Evolutionary conservation across 2,797 vertebrate genomes (phyloP).

Genomic region (Coranthus polyacanthus): DNA sequence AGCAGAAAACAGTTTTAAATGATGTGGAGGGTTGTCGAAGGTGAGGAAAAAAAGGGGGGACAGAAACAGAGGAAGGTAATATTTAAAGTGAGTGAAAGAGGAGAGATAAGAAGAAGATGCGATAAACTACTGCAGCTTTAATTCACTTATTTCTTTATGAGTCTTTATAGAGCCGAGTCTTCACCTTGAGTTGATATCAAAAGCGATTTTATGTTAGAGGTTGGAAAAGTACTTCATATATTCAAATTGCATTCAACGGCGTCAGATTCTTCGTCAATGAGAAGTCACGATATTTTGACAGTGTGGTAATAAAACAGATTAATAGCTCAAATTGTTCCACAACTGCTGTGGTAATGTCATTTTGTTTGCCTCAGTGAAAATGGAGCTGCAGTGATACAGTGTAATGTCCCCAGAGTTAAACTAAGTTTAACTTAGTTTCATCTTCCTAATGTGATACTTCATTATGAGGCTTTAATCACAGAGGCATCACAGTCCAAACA

Average conservation of each 20-base stretch:
- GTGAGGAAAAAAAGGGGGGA: background rate
- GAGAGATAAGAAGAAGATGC: too few species aligned
- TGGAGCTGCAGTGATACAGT: constrained; percentile 27
- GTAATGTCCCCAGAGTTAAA: constrained; percentile 58
- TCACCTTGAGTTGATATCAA: constrained; percentile 33
- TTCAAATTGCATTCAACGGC: constrained; percentile 56
- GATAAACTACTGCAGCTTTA: constrained; percentile 41
- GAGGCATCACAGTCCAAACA: constrained; percentile 72
- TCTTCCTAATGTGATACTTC: constrained; percentile 80
- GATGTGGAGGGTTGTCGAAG: background rate
- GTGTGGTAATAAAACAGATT: constrained; percentile 68
- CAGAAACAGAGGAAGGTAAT: background rate
- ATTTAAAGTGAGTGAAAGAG: constrained; percentile 24
- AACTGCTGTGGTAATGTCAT: constrained; percentile 59
- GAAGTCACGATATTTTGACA: constrained; percentile 62
- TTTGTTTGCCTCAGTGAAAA: constrained; percentile 48
- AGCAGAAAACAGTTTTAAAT: too few species aligned
- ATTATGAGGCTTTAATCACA: constrained; percentile 81
- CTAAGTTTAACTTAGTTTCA: constrained; percentile 78
- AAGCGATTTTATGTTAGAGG: constrained; percentile 33
- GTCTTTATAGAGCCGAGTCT: constrained; percentile 35
- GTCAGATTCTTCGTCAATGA: constrained; percentile 58
- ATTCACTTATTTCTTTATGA: constrained; percentile 65
- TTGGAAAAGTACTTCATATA: constrained; percentile 44
- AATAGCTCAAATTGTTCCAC: constrained; percentile 64